Evolutionary conservation across 2,888 invertebrate genomes (phyloP).

Genomic region (Strigamia crassipes): DNA sequence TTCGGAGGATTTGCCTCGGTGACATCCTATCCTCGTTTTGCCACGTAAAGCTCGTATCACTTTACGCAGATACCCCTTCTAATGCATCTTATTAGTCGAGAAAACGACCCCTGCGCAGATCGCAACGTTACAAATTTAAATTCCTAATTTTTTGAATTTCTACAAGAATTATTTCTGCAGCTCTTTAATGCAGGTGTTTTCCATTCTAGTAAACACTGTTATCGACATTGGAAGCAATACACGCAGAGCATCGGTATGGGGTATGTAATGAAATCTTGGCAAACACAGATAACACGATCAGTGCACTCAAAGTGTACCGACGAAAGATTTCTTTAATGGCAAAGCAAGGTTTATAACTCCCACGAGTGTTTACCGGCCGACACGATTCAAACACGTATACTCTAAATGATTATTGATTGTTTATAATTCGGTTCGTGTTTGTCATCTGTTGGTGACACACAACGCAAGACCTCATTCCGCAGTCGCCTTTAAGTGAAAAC

Average conservation of each 20-base stretch:
- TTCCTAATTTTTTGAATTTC: too few species aligned
- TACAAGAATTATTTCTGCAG: too few species aligned
- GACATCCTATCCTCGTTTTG: not conserved
- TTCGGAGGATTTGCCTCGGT: not conserved
- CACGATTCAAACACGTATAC: not conserved
- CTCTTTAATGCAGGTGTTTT: not conserved
- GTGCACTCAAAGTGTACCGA: not conserved
- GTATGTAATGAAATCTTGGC: conserved; percentile 1
- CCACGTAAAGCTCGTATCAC: not conserved
- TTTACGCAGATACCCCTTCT: not conserved
- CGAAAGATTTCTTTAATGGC: conserved; percentile 21
- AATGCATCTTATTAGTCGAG: not conserved
- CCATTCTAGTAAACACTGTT: not conserved
- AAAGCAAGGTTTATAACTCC: not conserved
- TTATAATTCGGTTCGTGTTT: not conserved
- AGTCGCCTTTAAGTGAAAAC: not conserved
- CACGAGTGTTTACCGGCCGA: not conserved
- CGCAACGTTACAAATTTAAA: too few species aligned
- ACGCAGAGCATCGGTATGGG: not conserved
- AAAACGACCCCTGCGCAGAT: too few species aligned
- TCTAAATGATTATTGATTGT: conserved; percentile 7
- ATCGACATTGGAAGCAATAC: not conserved
- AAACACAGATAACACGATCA: conserved; percentile 26
- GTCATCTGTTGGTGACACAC: not conserved
- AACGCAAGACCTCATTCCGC: not conserved